A percentile compares a stretch with the other conserved stretches of the same genome.
phyloP scores from a whole-genome alignment of 1,140 invertebrate genomes.

The Cherax destructor region DNA sequence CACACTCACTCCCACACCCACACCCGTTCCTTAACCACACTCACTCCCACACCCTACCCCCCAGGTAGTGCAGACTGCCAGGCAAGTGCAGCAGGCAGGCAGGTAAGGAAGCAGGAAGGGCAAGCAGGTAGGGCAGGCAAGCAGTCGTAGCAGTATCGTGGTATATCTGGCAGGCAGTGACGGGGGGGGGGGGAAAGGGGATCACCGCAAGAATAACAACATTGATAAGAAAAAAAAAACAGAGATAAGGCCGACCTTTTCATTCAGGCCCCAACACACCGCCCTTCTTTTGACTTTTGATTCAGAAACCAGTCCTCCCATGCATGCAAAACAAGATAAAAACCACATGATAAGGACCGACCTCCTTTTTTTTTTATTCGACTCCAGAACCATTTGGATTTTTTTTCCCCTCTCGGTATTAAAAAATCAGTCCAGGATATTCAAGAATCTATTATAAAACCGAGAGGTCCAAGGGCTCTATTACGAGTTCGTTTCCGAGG shows the following conservation, averaged over 20 bases:
- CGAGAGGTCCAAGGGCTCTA: no score
- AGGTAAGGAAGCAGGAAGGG: no score
- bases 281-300: not conserved
- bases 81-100: no score
- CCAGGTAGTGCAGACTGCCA: no score
- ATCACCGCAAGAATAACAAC: not conserved
- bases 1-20: not conserved
- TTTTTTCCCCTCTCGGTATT: no score
- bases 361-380: not conserved
- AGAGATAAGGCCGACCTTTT: not conserved
- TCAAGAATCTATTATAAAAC: no score
- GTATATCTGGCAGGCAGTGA: not conserved
- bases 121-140: no score
- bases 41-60: no score
- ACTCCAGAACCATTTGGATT: no score
- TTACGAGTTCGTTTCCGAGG: no score
- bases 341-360: not conserved
- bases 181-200: not conserved
- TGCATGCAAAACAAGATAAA: not conserved
- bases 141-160: no score
- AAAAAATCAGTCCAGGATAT: no score
- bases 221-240: not conserved
- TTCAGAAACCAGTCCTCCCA: not conserved
- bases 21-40: not conserved
- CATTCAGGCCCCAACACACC: not conserved